Evolutionary conservation across 2,888 invertebrate species (phyloP), one percentile per base, ranked within the genome.

Genomic region (Xylota sylvarum): DNA sequence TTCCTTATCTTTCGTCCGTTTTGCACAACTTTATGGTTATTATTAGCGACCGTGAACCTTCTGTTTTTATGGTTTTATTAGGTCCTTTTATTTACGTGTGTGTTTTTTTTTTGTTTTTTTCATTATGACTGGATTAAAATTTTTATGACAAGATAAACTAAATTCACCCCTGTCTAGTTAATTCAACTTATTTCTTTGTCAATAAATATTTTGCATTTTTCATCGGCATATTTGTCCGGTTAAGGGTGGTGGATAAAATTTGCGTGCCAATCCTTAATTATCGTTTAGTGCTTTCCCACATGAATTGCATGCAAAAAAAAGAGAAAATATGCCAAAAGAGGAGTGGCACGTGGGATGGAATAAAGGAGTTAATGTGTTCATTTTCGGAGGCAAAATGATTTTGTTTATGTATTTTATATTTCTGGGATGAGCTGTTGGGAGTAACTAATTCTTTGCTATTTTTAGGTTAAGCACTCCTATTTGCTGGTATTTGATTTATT

Each of bases 161-260:
- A 40, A 23, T 64, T 30, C 30, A 30, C 27, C 62, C 73, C 52
- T 19, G n/a, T 52, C 73, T 62, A 43, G 73, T 73, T 62, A 40
- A 52, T 30, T 52, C 30, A 40, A 2, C 30, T 7, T 17, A 52
- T 62, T 52, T 17, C 37, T 27, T 40, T 14, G 12, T n/a, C 55
- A 52, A 73, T 73, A 62, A 73, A 73, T 73, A 73, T 73, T 73
- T 73, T 62, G 62, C 43, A 43, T 55, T 52, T 73, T 73, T 64
- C 19, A 62, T 62, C 30, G 7, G 27, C 48, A 50, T 37, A n/a
- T 37, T 37, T 48, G 48, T 64, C 12, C 32, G 30, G 30, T 48
- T 60, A 23, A 58, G 60, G 27, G 37, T 17, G 50, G 60, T n/a
- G 50, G 60, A 5, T 48, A 73, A 50, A 52, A 40, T 52, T 73